A percentile compares a stretch with the other conserved stretches of the same genome.
Conservation (phyloP, 2,113 vertebrate genomes). For the Coryphaenoides rupestris region DNA sequence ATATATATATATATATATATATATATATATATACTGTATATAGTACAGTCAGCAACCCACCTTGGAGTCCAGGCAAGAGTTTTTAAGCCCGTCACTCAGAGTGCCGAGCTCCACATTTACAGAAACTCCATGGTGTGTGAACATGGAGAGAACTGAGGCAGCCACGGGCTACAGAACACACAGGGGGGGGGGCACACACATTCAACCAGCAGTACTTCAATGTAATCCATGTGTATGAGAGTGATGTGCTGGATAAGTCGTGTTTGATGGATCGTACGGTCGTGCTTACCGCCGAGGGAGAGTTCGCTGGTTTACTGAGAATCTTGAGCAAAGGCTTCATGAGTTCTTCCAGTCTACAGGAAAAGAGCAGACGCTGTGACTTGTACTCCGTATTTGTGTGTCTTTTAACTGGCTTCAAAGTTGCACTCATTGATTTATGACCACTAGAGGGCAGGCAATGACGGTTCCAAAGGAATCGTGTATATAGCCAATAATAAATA, state of each 20-base stretch:
- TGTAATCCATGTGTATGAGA: not conserved
- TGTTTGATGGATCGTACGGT: not conserved
- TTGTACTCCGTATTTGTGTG: not conserved
- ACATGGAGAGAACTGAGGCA: constrained; percentile 62
- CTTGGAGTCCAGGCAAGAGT: constrained; percentile 33
- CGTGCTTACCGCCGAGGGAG: constrained; percentile 60
- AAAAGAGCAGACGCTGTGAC: constrained; percentile 18
- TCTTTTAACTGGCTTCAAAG: not conserved
- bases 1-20: too few relatives aligned
- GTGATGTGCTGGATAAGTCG: not conserved
- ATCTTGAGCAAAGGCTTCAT: constrained; percentile 58
- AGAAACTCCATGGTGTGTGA: constrained; percentile 42
- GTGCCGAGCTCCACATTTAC: constrained; percentile 50
- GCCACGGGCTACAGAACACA: constrained; percentile 57
- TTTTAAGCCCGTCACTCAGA: constrained; percentile 48
- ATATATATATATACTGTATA: too few relatives aligned
- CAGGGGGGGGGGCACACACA: not conserved
- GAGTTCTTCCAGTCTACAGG: constrained; percentile 58
- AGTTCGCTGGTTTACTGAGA: constrained; percentile 50
- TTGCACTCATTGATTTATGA: not conserved
- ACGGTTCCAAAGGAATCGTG: too few relatives aligned
- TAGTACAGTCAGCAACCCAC: not conserved
- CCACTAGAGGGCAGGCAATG: too few relatives aligned
- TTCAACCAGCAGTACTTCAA: constrained; percentile 5
- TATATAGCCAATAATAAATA: too few relatives aligned